Evolutionary conservation across 2,888 invertebrate species (phyloP).

Genomic region (Cheilosia impressa): DNA sequence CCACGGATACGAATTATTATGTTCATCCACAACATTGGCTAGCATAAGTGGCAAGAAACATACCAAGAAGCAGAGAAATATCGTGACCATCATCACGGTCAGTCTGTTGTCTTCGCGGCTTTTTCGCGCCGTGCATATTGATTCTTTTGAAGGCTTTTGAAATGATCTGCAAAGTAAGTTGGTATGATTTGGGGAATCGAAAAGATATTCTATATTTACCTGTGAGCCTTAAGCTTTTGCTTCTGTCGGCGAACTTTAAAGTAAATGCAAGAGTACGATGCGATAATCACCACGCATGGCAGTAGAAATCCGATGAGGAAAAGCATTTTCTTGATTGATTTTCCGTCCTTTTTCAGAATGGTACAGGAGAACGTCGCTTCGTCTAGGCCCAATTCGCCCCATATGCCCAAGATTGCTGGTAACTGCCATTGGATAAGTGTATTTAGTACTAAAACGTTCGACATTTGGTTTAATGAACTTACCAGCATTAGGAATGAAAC

Average conservation of each 20-base stretch:
- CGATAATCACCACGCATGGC: constrained; percentile 93
- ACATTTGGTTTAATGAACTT: constrained; percentile 73
- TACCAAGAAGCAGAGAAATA: constrained; percentile 93
- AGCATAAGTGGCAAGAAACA: constrained; percentile 95
- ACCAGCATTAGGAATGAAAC: constrained; percentile 90
- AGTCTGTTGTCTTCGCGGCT: constrained; percentile 90
- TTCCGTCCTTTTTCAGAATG: constrained; percentile 90
- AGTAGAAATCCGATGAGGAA: constrained; percentile 93
- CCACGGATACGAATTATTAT: constrained; percentile 88
- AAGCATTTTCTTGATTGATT: constrained; percentile 92
- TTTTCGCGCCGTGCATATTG: constrained; percentile 78
- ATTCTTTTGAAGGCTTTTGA: constrained; percentile 79
- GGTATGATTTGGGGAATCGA: constrained; percentile 75
- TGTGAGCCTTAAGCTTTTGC: constrained; percentile 89
- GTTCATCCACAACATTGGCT: constrained; percentile 93
- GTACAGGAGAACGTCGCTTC: constrained; percentile 94
- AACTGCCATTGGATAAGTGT: constrained; percentile 84
- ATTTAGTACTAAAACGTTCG: not conserved
- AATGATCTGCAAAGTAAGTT: constrained; percentile 77
- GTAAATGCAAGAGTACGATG: constrained; percentile 94
- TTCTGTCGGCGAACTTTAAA: constrained; percentile 90
- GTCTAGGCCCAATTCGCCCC: constrained; percentile 93
- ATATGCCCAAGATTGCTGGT: constrained; percentile 91
- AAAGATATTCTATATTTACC: constrained; percentile 85
- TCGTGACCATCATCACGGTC: constrained; percentile 93